Conservation (phyloP, 2,113 vertebrate species). For the Bolborhynchus lineola region DNA sequence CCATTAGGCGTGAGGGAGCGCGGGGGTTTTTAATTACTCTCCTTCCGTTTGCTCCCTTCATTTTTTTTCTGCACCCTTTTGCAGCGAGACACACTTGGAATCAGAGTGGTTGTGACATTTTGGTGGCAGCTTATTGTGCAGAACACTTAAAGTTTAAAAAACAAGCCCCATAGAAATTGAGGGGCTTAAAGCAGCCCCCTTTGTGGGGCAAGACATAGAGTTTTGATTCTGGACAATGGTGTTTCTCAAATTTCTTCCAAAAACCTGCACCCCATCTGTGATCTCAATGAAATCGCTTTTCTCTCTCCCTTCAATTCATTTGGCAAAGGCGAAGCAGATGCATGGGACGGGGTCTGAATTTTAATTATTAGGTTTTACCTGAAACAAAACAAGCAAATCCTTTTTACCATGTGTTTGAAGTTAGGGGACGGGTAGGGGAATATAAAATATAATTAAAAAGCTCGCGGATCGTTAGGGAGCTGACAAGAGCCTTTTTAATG, state of each 20-base stretch:
- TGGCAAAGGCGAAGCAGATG: slow-evolving; percentile 91
- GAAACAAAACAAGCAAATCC: slow-evolving; percentile 73
- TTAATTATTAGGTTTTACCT: slow-evolving; percentile 89
- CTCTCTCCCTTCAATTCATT: slow-evolving; percentile 85
- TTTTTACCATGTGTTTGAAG: slow-evolving; percentile 71
- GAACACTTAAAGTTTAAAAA: slow-evolving; percentile 96
- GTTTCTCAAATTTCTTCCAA: slow-evolving; percentile 97
- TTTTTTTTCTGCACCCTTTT: slow-evolving; percentile 61
- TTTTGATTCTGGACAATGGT: slow-evolving; percentile 97
- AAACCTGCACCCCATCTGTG: slow-evolving; percentile 98
- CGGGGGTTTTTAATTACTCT: slow-evolving; percentile 53
- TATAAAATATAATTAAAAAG: slow-evolving; percentile 73
- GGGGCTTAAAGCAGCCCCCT: slow-evolving; percentile 88
- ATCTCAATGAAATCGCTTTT: slow-evolving; percentile 93
- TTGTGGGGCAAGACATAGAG: slow-evolving; percentile 92
- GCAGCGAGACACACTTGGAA: slow-evolving; percentile 75
- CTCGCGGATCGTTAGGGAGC: slow-evolving; percentile 65
- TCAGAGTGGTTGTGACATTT: slow-evolving; percentile 87
- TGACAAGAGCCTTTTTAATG: slow-evolving; percentile 65
- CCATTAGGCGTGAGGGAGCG: slow-evolving; percentile 1
- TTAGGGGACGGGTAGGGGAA: slow-evolving; percentile 58
- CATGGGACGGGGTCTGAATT: slow-evolving; percentile 86
- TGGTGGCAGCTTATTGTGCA: slow-evolving; percentile 87
- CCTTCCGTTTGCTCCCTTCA: slow-evolving; percentile 56
- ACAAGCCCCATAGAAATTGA: slow-evolving; percentile 92